A percentile compares a stretch with the other conserved stretches of the same genome.
Evolutionary conservation across 2,888 invertebrate genomes (phyloP).

Genomic region (Antitype chi): DNA sequence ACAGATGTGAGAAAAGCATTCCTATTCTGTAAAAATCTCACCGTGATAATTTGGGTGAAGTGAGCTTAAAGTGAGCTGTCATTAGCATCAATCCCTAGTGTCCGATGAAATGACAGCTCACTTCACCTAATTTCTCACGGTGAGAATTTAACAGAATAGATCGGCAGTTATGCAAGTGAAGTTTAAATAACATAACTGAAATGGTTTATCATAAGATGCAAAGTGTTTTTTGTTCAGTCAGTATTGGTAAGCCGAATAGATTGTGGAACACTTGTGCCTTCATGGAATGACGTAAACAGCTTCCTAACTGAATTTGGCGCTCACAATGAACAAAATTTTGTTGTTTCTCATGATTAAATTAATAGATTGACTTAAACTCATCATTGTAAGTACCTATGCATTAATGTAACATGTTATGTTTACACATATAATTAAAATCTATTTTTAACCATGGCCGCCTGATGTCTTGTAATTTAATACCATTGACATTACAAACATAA

Average conservation of each 20-base stretch:
- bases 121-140: too few relatives aligned
- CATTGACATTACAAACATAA: conserved; percentile 10
- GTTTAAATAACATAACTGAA: background rate
- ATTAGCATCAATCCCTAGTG: too few relatives aligned
- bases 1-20: background rate
- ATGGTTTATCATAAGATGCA: background rate
- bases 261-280: too few relatives aligned
- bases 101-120: too few relatives aligned
- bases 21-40: too few relatives aligned
- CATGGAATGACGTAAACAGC: background rate
- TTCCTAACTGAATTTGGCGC: background rate
- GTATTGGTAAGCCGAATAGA: background rate
- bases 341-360: background rate
- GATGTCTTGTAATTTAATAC: conserved; percentile 17
- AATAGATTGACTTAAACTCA: background rate
- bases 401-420: background rate
- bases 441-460: background rate
- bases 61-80: too few relatives aligned
- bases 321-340: background rate
- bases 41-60: too few relatives aligned
- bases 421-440: background rate
- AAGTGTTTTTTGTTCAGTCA: too few relatives aligned
- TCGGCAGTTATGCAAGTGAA: too few relatives aligned
- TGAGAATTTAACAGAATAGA: too few relatives aligned
- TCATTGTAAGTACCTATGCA: background rate